phyloP scores from a whole-genome alignment of 1,140 invertebrate genomes.

The Cardiocondyla obscurior region DNA sequence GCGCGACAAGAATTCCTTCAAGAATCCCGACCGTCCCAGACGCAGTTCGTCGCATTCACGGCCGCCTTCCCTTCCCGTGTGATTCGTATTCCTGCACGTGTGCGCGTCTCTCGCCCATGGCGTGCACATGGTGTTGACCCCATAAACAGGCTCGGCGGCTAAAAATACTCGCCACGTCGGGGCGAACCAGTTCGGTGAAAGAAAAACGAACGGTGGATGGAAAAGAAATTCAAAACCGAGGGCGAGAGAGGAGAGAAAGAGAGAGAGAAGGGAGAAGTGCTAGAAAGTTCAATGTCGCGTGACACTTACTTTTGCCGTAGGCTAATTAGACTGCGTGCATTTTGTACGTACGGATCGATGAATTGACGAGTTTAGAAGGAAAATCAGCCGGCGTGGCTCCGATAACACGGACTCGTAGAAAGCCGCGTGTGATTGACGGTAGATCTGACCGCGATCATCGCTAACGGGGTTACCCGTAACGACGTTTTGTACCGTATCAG shows the following conservation, averaged over 20 bases:
- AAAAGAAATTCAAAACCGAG: constrained; percentile 49
- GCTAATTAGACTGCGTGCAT: constrained; percentile 14
- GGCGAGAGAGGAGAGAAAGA: not conserved
- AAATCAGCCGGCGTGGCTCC: constrained; percentile 11
- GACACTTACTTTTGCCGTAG: constrained; percentile 32
- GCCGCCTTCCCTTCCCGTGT: not conserved
- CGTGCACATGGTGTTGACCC: constrained; percentile 71
- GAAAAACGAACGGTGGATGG: constrained; percentile 36
- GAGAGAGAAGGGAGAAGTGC: not conserved
- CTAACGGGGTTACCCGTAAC: constrained; percentile 6
- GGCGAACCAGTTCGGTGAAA: constrained; percentile 69
- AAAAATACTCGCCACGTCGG: constrained; percentile 71
- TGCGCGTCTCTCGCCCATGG: constrained; percentile 23
- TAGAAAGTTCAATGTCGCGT: constrained; percentile 54
- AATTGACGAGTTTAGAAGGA: not conserved
- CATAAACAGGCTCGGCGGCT: constrained; percentile 72
- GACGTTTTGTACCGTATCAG: not conserved
- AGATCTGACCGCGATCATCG: constrained; percentile 28
- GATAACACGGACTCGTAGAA: constrained; percentile 35
- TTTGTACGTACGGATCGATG: not conserved
- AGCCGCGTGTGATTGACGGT: constrained; percentile 30
- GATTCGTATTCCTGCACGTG: not conserved
- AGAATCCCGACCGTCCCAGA: constrained; percentile 43
- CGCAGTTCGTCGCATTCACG: constrained; percentile 29
- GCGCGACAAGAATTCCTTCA: constrained; percentile 42